Conservation (phyloP, 2,113 vertebrate species). For the Scomber colias region DNA sequence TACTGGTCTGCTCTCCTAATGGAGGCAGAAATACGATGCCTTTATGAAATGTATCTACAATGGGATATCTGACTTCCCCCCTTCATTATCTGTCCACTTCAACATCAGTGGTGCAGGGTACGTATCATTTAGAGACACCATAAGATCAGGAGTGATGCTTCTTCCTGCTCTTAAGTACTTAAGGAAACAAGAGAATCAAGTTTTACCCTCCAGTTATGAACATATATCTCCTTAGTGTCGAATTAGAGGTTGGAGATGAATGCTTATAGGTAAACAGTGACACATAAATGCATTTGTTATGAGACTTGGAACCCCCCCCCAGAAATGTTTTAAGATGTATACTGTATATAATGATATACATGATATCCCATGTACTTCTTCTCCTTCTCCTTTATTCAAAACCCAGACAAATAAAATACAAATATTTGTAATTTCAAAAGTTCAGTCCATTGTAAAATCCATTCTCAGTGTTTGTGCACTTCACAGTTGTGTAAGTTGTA, state of each 20-base stretch:
- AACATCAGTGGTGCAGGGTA: slow-evolving; percentile 13
- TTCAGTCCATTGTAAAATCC: too few relatives aligned
- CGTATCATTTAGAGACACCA: neutral
- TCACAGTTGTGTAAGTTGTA: too few relatives aligned
- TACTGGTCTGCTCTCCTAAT: neutral
- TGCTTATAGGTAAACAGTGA: neutral
- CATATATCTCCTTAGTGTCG: slow-evolving; percentile 8
- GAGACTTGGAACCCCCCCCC: too few relatives aligned
- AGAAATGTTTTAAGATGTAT: too few relatives aligned
- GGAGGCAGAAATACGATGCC: neutral
- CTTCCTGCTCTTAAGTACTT: slow-evolving; percentile 20
- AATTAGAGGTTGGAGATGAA: slow-evolving; percentile 15
- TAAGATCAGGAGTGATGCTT: slow-evolving; percentile 21
- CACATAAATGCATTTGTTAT: neutral
- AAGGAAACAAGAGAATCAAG: slow-evolving; percentile 12
- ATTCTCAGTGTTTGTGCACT: too few relatives aligned
- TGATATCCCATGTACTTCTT: too few relatives aligned
- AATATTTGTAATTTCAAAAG: too few relatives aligned
- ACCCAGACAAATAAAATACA: too few relatives aligned
- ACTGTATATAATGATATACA: too few relatives aligned
- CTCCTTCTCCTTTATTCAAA: too few relatives aligned
- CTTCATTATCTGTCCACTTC: slow-evolving; percentile 21
- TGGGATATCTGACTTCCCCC: too few relatives aligned
- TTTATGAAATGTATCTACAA: too few relatives aligned
- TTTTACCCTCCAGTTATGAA: slow-evolving; percentile 1